A percentile compares a stretch with the other conserved stretches of the same genome.
These are phyloP conservation scores for Stenchaetothrips biformis DNA, from an alignment of 2,888 invertebrate species.

Conservation along the genomic window DNA sequence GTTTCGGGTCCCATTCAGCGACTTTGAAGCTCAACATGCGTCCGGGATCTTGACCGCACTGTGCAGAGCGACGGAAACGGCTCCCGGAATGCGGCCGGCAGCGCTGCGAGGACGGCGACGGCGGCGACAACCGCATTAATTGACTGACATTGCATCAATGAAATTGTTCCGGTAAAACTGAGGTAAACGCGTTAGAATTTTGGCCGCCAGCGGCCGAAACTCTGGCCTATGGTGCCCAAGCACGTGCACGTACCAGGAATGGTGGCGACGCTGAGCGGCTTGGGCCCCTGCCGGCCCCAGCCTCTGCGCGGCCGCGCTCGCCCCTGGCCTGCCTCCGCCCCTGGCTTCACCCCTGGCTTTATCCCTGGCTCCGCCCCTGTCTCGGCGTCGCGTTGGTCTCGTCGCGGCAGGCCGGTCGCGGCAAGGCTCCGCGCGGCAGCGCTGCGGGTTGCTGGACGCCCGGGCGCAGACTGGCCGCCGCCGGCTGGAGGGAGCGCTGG, in stretches of 20 bases:
- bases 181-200: too few species aligned
- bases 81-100: too few species aligned
- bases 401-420: too few species aligned
- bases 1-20: too few species aligned
- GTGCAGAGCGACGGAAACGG: too few species aligned
- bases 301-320: background rate
- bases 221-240: background rate
- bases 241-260: background rate
- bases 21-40: too few species aligned
- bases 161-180: too few species aligned
- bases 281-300: background rate
- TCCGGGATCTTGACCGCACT: too few species aligned
- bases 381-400: background rate
- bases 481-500: background rate
- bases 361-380: background rate
- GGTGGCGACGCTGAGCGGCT: background rate
- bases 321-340: background rate
- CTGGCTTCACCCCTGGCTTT: background rate
- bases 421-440: background rate
- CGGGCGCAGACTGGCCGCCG: slow-evolving; percentile 5
- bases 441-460: slow-evolving; percentile 3
- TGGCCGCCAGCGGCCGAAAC: too few species aligned
- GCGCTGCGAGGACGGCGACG: too few species aligned
- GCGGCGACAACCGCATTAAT: too few species aligned
- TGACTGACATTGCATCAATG: too few species aligned